A percentile compares a stretch with the other conserved stretches of the same genome.
Evolutionary conservation across 2,888 invertebrate species (phyloP).

Genomic region (Drosophila greeni): DNA sequence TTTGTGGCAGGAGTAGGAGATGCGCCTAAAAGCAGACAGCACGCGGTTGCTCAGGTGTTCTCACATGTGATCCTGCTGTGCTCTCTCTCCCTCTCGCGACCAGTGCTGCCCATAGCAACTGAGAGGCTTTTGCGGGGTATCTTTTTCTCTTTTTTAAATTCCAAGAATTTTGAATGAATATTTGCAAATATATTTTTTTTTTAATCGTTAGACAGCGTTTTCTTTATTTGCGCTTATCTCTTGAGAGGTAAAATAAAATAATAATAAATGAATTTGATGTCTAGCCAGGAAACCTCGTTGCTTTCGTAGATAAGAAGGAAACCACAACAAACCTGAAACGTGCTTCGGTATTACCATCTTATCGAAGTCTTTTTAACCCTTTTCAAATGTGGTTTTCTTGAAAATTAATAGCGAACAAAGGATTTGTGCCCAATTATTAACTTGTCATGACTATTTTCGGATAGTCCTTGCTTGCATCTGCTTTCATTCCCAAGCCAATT

Average conservation of each 20-base stretch:
- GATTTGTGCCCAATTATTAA: neutral
- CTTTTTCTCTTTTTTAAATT: neutral
- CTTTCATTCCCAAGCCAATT: too few relatives aligned
- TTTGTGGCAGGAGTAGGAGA: constrained; percentile 4
- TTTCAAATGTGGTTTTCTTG: neutral
- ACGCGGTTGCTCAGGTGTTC: constrained; percentile 19
- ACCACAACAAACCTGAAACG: constrained; percentile 16
- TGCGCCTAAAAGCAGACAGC: constrained; percentile 16
- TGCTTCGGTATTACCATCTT: constrained; percentile 6
- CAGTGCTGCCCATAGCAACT: constrained; percentile 10
- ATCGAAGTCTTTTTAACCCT: neutral
- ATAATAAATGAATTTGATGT: constrained; percentile 3
- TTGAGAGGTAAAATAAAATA: constrained; percentile 1
- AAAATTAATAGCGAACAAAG: neutral
- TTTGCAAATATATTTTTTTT: neutral
- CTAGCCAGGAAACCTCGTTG: neutral
- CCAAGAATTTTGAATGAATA: neutral
- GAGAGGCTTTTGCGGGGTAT: neutral
- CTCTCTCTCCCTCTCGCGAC: neutral
- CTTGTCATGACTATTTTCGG: neutral
- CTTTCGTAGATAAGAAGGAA: constrained; percentile 15
- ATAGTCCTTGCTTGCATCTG: neutral
- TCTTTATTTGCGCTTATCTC: constrained; percentile 7
- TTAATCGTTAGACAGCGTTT: neutral
- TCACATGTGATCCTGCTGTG: constrained; percentile 18